Evolutionary conservation across 2,797 vertebrate genomes (phyloP), one percentile per base, ranked within the genome.

Genomic region (Gymnoscopelus braueri): DNA sequence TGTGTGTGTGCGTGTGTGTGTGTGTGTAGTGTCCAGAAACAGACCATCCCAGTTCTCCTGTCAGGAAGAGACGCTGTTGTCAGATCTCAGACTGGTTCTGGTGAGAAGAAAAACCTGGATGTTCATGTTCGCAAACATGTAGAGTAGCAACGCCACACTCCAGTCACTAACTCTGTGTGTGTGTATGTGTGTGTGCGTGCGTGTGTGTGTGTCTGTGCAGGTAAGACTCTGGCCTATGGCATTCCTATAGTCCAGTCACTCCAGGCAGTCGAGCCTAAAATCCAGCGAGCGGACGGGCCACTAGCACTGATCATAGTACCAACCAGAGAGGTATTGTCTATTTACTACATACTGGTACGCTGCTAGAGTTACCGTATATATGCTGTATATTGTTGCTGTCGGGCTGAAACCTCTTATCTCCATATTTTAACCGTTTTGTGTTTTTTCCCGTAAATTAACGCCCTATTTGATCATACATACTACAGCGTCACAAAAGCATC

Each of bases 61-160:
- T 90, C 92, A 9, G 97, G 97, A 58, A 94, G 78, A 81, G 97
- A 99, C 52, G 96, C 95, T 1, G 92, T 97, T 0, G 94, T 99
- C 60, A 93, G 94, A 13, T 99, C 97, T 32, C 98, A 99, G 88
- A 99, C 98, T 0, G 97, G 97, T 44, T 99, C 97, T 92, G 97
- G 98, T 99, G 75, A 79, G 94, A 66, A 44, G 8, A 44, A 44
- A 2, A 8, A 44, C 7, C 39, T 44, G 39, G 39, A 44, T 10
- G 39, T 7, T 44, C 39, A 44, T 9, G 39, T 44, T 10, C 9
- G 7, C 5, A 56, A 12, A 11, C 19, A 29, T 35, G 10, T 44
- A 57, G 47, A 19, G 11, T 13, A 29, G 4, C 35, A 24, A 10
- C 9, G 9, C 2, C 9, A 44, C 1, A 3, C 7, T 44, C 8